phyloP scores from a whole-genome alignment of 2,113 vertebrate genomes.

The Fregata magnificens region DNA sequence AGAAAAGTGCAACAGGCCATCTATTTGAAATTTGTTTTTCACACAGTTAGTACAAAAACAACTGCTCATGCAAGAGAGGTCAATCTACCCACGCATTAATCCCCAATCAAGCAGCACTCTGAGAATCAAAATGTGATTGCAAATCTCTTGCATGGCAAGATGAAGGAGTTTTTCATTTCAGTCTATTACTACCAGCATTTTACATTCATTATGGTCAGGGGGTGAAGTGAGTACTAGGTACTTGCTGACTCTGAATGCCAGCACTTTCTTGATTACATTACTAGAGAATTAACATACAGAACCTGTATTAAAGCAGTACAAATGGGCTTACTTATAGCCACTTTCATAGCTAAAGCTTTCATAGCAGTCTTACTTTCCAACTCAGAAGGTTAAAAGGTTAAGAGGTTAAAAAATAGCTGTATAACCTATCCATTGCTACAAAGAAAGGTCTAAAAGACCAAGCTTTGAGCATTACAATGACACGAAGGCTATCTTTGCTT shows the following conservation, averaged over 20 bases:
- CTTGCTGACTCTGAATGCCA: constrained; percentile 35
- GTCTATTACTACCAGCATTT: constrained; percentile 52
- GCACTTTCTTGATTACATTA: constrained; percentile 37
- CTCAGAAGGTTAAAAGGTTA: not conserved
- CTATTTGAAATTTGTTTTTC: constrained; percentile 78
- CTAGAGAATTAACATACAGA: constrained; percentile 39
- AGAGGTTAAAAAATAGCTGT: not conserved
- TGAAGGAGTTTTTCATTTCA: constrained; percentile 63
- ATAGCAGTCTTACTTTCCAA: not conserved
- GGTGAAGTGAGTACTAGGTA: constrained; percentile 30
- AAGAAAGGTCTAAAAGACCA: not conserved
- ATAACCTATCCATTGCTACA: not conserved
- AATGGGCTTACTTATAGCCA: not conserved
- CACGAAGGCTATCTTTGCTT: not conserved
- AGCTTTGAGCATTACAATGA: not conserved
- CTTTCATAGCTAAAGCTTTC: not conserved
- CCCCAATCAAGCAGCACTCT: constrained; percentile 70
- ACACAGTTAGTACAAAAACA: constrained; percentile 71
- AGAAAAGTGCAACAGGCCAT: constrained; percentile 62
- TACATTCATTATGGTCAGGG: constrained; percentile 59
- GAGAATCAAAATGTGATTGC: constrained; percentile 75
- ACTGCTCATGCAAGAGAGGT: constrained; percentile 64
- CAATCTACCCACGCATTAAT: constrained; percentile 65
- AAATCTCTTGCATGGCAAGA: constrained; percentile 64
- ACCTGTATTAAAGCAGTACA: not conserved